Percentiles rank a stretch among this genome's conserved stretches.
Conservation (phyloP, 2,888 invertebrate genomes). For the Acrocera orbiculus region DNA sequence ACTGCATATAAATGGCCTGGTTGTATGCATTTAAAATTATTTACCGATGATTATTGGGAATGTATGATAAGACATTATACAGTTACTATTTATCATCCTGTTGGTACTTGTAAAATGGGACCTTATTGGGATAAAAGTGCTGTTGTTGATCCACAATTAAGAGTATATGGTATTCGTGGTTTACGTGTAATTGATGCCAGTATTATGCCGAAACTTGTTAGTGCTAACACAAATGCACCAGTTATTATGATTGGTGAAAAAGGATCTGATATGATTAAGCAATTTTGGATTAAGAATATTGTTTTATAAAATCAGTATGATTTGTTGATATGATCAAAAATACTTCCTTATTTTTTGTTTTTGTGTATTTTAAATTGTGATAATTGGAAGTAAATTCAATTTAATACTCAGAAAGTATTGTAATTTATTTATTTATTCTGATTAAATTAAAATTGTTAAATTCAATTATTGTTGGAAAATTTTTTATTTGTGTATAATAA, state of each 20-base stretch:
- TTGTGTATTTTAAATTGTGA: too few species aligned
- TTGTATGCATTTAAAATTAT: constrained; percentile 47
- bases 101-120: constrained; percentile 80
- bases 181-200: constrained; percentile 69
- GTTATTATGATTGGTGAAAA: constrained; percentile 83
- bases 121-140: constrained; percentile 70
- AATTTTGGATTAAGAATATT: constrained; percentile 52
- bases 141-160: constrained; percentile 61
- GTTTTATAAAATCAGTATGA: constrained; percentile 20
- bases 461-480: too few species aligned
- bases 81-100: constrained; percentile 70
- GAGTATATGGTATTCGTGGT: constrained; percentile 63
- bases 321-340: too few species aligned
- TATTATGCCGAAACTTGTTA: constrained; percentile 71
- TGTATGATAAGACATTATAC: constrained; percentile 73
- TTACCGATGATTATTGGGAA: constrained; percentile 66
- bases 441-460: too few species aligned
- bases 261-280: constrained; percentile 72
- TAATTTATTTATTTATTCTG: too few species aligned
- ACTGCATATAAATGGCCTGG: constrained; percentile 59
- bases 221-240: constrained; percentile 74
- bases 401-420: too few species aligned
- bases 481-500: too few species aligned
- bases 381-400: too few species aligned
- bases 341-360: too few species aligned